Conservation (phyloP, 2,797 vertebrate genomes). For the Epinephelus coioides region DNA sequence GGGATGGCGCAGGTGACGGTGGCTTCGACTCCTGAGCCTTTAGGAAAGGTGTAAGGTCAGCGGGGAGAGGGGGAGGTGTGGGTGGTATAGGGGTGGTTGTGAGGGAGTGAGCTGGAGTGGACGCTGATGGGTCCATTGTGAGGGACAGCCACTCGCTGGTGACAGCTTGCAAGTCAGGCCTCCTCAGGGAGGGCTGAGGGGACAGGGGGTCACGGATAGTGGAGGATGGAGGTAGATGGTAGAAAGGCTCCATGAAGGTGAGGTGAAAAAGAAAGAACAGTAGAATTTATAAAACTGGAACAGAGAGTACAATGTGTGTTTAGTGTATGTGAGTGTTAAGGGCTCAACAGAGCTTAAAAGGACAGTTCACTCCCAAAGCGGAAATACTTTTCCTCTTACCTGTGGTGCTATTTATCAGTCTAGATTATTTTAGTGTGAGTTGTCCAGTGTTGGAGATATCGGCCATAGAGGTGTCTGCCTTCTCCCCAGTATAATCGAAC, state of each 20-base stretch:
- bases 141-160: constrained; percentile 87
- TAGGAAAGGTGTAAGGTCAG: constrained; percentile 80
- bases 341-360: neutral
- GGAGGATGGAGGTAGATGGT: constrained; percentile 76
- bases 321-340: neutral
- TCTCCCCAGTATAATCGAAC: too few relatives aligned
- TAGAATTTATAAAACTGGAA: constrained; percentile 59
- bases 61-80: constrained; percentile 83
- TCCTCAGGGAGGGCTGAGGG: constrained; percentile 76
- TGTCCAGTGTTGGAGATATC: too few relatives aligned
- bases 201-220: constrained; percentile 80
- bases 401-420: too few relatives aligned
- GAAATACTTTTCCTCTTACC: too few relatives aligned
- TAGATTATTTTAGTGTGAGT: too few relatives aligned
- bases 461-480: too few relatives aligned
- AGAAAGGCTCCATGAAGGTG: constrained; percentile 77
- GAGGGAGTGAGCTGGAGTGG: constrained; percentile 53
- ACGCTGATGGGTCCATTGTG: constrained; percentile 77
- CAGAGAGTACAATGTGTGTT: constrained; percentile 12
- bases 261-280: constrained; percentile 73
- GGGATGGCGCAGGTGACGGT: constrained; percentile 59
- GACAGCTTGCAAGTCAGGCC: constrained; percentile 78
- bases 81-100: constrained; percentile 71
- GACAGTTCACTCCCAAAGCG: too few relatives aligned
- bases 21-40: constrained; percentile 75